These are phyloP conservation scores for Enoplolaimus lenunculus DNA, from an alignment of 2,888 invertebrate genomes.

Conservation along the genomic window DNA sequence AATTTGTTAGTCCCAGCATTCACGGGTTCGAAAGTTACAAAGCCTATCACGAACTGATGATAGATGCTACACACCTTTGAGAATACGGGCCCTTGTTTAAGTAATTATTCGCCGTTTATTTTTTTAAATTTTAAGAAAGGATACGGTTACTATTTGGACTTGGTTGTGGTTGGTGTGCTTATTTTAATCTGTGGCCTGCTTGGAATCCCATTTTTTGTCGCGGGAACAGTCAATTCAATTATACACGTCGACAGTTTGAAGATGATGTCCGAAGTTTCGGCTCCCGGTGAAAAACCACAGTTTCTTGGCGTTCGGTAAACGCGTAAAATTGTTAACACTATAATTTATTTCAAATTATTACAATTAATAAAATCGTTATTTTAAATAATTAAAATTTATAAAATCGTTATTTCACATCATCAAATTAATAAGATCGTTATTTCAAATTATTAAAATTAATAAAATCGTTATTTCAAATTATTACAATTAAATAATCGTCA, in stretches of 20 bases:
- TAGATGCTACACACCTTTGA: too few species aligned
- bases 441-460: too few species aligned
- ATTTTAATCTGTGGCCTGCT: conserved; percentile 65
- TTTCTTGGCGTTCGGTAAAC: conserved; percentile 41
- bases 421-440: too few species aligned
- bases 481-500: too few species aligned
- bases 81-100: neutral
- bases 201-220: conserved; percentile 90
- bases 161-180: conserved; percentile 68
- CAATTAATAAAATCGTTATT: too few species aligned
- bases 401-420: neutral
- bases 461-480: too few species aligned
- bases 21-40: too few species aligned
- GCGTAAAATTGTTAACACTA: neutral
- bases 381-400: too few species aligned
- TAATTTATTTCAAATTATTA: too few species aligned
- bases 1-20: too few species aligned
- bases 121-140: conserved; percentile 59
- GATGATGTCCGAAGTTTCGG: conserved; percentile 62
- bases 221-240: conserved; percentile 78
- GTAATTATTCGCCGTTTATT: neutral
- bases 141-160: conserved; percentile 84
- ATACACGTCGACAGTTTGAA: conserved; percentile 84
- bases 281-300: conserved; percentile 84
- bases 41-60: too few species aligned